Evolutionary conservation across 2,888 invertebrate genomes (phyloP), one percentile per base, ranked within the genome.

Genomic region (Acronicta alni): DNA sequence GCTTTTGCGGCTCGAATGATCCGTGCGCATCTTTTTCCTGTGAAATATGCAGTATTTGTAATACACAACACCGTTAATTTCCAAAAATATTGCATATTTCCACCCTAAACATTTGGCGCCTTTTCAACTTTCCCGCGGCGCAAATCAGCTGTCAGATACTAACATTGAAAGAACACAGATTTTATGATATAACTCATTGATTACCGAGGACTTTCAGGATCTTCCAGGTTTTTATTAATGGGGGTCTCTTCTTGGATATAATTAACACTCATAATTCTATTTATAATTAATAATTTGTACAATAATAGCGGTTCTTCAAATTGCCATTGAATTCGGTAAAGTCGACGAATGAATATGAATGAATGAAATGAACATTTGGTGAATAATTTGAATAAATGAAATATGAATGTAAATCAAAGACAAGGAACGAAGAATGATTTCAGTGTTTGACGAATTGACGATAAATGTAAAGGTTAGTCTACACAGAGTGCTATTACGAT

Each of bases 111-210:
- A 56, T 86, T 91, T 92, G 82, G 86, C 91, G 91, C 91, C 90
- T 83, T 12, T 92, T 93, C 84, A 77, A 91, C 89, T 93, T 92
- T 93, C 86, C 88, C 93, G 93, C 92, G 82, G 46, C 66, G 75
- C 80, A 30, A 88, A 93, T 93, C 93, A 93, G 93, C 93, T 94
- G 93, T 93, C 93, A 89, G 53, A 48, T 62, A 81, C 70, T 69
- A 78, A 81, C 75, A 77, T 63, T 67, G 63, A 63, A 69, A 70
- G 63, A 59, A 23, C 57, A 37, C 47, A 42, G 44, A 69, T 68
- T 82, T 80, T 70, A 55, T 55, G 44, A 61, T 57, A 65, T 20
- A 74, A 71, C 69, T 59, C 44, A 15, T 41, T 14, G 20, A 77
- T 88, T 86, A 93, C 92, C 91, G 84, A 44, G 91, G 88, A 73